A percentile compares a stretch with the other conserved stretches of the same genome.
Conservation (phyloP, 2,113 vertebrate species). For the Brienomyrus brachyistius region DNA sequence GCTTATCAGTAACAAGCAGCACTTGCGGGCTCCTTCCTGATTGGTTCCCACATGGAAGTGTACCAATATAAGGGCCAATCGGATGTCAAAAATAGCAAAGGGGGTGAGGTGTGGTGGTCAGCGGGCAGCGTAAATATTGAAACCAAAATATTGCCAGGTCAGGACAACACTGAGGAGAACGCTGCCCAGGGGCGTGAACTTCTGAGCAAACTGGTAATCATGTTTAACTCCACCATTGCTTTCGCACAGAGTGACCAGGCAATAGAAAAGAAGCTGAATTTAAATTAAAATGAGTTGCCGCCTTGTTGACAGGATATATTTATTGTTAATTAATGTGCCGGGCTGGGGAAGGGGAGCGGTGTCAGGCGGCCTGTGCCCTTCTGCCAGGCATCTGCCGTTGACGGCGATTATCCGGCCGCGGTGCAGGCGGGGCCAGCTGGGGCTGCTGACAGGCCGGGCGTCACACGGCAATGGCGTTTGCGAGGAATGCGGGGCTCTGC, state of each 20-base stretch:
- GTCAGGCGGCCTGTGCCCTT: neutral
- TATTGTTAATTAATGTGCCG: conserved; percentile 18
- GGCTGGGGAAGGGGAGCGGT: neutral
- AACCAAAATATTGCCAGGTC: neutral
- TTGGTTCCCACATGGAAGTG: neutral
- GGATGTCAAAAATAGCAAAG: neutral
- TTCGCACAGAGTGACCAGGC: neutral
- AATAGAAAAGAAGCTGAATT: neutral
- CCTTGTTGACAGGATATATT: conserved; percentile 14
- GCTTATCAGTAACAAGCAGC: neutral
- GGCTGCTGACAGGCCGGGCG: neutral
- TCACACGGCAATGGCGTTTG: neutral
- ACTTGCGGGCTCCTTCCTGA: neutral
- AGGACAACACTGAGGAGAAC: neutral
- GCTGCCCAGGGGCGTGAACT: neutral
- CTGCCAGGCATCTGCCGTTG: neutral
- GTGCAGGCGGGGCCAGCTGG: neutral
- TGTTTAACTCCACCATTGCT: neutral
- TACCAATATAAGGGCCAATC: neutral
- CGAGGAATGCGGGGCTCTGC: neutral
- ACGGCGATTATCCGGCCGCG: neutral
- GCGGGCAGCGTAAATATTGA: neutral
- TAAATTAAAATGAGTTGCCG: neutral
- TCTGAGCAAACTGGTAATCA: neutral
- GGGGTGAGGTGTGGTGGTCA: neutral